A percentile compares a stretch with the other conserved stretches of the same genome.
phyloP scores from a whole-genome alignment of 2,797 vertebrate species.

The Acanthurus leucopareius region DNA sequence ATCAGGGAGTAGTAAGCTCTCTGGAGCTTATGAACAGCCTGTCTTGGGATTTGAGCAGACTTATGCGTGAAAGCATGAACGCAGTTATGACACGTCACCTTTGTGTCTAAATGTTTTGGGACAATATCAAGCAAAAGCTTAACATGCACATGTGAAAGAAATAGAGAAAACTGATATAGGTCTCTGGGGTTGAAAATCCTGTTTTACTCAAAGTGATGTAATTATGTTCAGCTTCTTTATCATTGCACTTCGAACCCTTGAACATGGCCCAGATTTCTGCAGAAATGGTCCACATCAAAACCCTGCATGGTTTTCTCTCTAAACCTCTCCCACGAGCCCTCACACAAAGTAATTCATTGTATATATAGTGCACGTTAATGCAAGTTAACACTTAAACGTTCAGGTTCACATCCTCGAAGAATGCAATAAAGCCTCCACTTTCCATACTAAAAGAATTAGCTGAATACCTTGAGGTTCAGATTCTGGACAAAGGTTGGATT shows the following conservation, averaged over 20 bases:
- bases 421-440: conserved; percentile 78
- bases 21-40: conserved; percentile 60
- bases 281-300: conserved; percentile 46
- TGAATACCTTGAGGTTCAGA: conserved; percentile 77
- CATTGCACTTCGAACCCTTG: conserved; percentile 30
- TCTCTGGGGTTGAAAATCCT: conserved; percentile 13
- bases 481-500: conserved; percentile 75
- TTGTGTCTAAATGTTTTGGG: conserved; percentile 51
- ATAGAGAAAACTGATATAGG: conserved; percentile 19
- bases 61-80: conserved; percentile 48
- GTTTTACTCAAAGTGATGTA: conserved; percentile 32
- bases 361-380: conserved; percentile 69
- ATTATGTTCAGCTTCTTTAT: conserved; percentile 50
- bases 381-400: conserved; percentile 69
- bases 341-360: conserved; percentile 78
- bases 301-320: conserved; percentile 35
- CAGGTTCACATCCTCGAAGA: conserved; percentile 76
- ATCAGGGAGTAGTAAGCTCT: conserved; percentile 81
- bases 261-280: conserved; percentile 39
- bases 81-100: conserved; percentile 41
- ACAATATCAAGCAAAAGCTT: conserved; percentile 40
- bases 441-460: conserved; percentile 76
- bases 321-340: conserved; percentile 59
- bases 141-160: conserved; percentile 35
- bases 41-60: conserved; percentile 72